These are phyloP conservation scores for Bacillus rossius DNA, from an alignment of 1,140 invertebrate species.

Conservation along the genomic window DNA sequence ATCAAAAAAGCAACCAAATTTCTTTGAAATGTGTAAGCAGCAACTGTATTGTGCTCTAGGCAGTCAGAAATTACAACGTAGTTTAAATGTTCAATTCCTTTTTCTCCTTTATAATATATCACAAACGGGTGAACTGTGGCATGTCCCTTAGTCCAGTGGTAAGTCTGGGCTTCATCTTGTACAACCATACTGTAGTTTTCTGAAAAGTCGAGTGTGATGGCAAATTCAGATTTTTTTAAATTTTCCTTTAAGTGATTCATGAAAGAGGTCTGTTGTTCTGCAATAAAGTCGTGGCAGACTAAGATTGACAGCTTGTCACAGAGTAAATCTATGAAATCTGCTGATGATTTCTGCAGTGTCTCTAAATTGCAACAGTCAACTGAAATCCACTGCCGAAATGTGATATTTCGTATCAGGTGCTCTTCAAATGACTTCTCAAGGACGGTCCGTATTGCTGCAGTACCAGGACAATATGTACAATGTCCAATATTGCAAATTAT, in stretches of 20 bases:
- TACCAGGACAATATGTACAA: conserved; percentile 10
- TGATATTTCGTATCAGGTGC: conserved; percentile 5
- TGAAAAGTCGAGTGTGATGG: conserved; percentile 25
- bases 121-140: conserved; percentile 29
- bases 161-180: conserved; percentile 25
- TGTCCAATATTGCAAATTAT: conserved; percentile 11
- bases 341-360: conserved; percentile 13
- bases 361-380: conserved; percentile 7
- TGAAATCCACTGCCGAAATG: conserved; percentile 9
- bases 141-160: conserved; percentile 27
- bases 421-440: conserved; percentile 9
- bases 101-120: conserved; percentile 16
- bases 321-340: conserved; percentile 15
- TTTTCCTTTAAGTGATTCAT: conserved; percentile 16
- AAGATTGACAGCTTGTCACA: conserved; percentile 6
- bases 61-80: conserved; percentile 19
- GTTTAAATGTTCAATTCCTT: conserved; percentile 10
- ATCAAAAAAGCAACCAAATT: conserved; percentile 7
- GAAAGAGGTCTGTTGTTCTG: conserved; percentile 10
- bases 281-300: conserved; percentile 12
- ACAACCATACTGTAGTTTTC: conserved; percentile 29
- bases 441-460: not conserved
- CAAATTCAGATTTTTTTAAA: conserved; percentile 9
- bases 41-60: conserved; percentile 17
- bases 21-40: conserved; percentile 19